Evolutionary conservation across 1,140 invertebrate species (phyloP).

Genomic region (Catajapyx aquilonaris): DNA sequence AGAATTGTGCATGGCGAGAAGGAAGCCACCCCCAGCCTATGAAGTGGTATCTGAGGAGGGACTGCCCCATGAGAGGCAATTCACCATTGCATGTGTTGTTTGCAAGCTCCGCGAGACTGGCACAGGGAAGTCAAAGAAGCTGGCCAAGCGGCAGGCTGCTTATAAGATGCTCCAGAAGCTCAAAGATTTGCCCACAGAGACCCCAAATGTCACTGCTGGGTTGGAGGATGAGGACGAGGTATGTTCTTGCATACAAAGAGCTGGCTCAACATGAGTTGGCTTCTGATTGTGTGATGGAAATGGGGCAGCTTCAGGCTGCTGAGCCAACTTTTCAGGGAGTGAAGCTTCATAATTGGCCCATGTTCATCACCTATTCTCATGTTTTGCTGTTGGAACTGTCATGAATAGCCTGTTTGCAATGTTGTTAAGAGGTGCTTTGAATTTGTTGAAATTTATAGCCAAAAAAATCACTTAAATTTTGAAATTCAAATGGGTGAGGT

Average conservation of each 20-base stretch:
- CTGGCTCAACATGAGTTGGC: too few relatives aligned
- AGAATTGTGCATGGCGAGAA: slow-evolving; percentile 86
- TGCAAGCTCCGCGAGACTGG: slow-evolving; percentile 60
- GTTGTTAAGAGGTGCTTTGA: too few relatives aligned
- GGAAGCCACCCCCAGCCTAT: slow-evolving; percentile 84
- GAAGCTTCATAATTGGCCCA: too few relatives aligned
- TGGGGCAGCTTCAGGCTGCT: too few relatives aligned
- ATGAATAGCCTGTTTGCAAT: too few relatives aligned
- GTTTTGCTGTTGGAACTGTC: too few relatives aligned
- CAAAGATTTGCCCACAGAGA: slow-evolving; percentile 48
- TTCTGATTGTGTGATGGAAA: too few relatives aligned
- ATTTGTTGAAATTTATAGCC: too few relatives aligned
- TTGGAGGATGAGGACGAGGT: slow-evolving; percentile 23
- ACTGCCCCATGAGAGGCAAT: slow-evolving; percentile 75
- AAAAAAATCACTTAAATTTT: too few relatives aligned
- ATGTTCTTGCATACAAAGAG: slow-evolving; percentile 10
- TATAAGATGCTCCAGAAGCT: slow-evolving; percentile 74
- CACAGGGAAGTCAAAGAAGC: slow-evolving; percentile 80
- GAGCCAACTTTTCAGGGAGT: too few relatives aligned
- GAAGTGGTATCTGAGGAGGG: slow-evolving; percentile 76
- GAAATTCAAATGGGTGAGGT: too few relatives aligned
- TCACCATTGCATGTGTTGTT: slow-evolving; percentile 76
- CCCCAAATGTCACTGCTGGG: slow-evolving; percentile 26
- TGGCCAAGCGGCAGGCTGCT: slow-evolving; percentile 82
- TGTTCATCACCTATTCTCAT: too few relatives aligned